Evolutionary conservation across 1,140 invertebrate genomes (phyloP).

Genomic region (Drosophila burlai): DNA sequence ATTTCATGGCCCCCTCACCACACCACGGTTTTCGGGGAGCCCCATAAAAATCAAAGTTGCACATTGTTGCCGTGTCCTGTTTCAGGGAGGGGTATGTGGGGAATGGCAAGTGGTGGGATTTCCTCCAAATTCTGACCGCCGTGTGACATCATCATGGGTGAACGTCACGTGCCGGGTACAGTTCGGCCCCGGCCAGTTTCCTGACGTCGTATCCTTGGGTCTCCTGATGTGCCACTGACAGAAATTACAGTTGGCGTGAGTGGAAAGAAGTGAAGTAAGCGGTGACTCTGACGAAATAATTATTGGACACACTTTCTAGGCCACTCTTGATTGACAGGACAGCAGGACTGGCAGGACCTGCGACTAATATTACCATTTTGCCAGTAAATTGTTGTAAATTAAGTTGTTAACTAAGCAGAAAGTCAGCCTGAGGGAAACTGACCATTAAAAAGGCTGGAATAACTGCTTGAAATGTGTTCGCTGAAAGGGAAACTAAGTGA

Average conservation of each 20-base stretch:
- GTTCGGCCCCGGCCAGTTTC: slow-evolving; percentile 31
- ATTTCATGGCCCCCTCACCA: slow-evolving; percentile 37
- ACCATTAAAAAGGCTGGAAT: background rate
- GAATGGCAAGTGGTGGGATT: background rate
- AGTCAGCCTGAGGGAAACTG: background rate
- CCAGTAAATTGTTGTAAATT: slow-evolving; percentile 4
- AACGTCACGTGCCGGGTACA: slow-evolving; percentile 65
- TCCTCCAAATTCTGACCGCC: slow-evolving; percentile 24
- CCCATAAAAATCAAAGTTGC: slow-evolving; percentile 56
- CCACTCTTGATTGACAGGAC: slow-evolving; percentile 42
- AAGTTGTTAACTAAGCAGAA: slow-evolving; percentile 3
- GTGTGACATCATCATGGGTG: slow-evolving; percentile 69
- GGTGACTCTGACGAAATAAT: slow-evolving; percentile 60
- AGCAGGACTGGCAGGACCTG: background rate
- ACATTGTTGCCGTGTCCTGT: slow-evolving; percentile 56
- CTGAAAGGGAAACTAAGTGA: background rate
- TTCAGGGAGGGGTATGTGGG: background rate
- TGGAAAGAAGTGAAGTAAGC: slow-evolving; percentile 15
- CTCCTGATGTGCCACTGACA: slow-evolving; percentile 56
- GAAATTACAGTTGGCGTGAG: slow-evolving; percentile 65
- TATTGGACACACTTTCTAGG: slow-evolving; percentile 57
- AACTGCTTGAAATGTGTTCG: background rate
- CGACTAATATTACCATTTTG: slow-evolving; percentile 5
- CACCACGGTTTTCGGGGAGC: background rate
- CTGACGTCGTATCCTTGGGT: slow-evolving; percentile 9